These are phyloP conservation scores for Pseudorectes ferrugineus DNA, from an alignment of 2,113 vertebrate genomes.

Conservation along the genomic window DNA sequence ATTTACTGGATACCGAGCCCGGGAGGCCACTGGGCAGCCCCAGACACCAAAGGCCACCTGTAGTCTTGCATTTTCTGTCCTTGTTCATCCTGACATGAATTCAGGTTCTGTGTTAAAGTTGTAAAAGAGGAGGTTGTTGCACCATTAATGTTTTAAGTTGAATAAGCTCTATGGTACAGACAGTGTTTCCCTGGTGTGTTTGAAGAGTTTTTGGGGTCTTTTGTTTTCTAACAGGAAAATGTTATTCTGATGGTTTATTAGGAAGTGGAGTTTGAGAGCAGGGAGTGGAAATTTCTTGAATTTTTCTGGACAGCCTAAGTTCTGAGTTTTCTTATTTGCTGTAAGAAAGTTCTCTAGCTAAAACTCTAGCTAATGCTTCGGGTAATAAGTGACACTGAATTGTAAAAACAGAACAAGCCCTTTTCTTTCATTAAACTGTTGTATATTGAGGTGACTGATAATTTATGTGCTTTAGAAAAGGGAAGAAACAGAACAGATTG, in stretches of 20 bases:
- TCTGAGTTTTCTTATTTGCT: neutral
- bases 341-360: neutral
- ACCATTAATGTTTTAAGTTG: neutral
- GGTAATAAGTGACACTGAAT: neutral
- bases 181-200: neutral
- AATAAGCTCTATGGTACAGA: neutral
- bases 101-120: neutral
- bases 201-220: neutral
- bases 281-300: neutral
- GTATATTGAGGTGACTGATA: neutral
- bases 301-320: neutral
- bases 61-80: neutral
- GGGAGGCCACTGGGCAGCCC: neutral
- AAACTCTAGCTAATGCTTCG: neutral
- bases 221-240: neutral
- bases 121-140: neutral
- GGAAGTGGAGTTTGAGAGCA: neutral
- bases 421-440: neutral
- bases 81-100: neutral
- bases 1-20: rapidly evolving
- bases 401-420: neutral
- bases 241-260: neutral
- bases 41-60: neutral
- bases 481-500: neutral
- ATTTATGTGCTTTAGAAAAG: conserved; percentile 53